Percentiles rank a stretch among this genome's conserved stretches.
Conservation (phyloP, 1,140 invertebrate species). For the Helicoverpa armigera region DNA sequence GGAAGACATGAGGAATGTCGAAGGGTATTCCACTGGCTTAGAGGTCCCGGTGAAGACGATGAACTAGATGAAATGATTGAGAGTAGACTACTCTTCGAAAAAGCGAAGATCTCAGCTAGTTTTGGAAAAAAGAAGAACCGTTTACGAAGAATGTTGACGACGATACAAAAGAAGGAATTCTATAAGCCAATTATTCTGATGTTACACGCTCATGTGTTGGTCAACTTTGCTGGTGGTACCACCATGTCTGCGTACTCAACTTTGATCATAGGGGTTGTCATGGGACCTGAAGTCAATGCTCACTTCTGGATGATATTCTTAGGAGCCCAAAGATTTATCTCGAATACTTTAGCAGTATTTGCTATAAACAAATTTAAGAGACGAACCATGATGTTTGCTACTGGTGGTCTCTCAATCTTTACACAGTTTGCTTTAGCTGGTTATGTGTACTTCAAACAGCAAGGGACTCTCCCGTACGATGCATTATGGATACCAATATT, state of each 20-base stretch:
- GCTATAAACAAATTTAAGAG: conserved; percentile 71
- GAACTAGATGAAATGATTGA: conserved; percentile 76
- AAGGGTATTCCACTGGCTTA: conserved; percentile 80
- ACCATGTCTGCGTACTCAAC: conserved; percentile 90
- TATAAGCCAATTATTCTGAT: conserved; percentile 76
- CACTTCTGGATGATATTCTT: conserved; percentile 88
- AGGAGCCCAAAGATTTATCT: conserved; percentile 86
- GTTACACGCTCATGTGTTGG: conserved; percentile 71
- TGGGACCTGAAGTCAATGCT: conserved; percentile 83
- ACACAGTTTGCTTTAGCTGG: conserved; percentile 61
- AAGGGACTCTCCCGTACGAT: conserved; percentile 64
- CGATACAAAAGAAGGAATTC: conserved; percentile 70
- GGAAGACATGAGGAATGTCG: conserved; percentile 80
- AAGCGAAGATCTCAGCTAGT: conserved; percentile 56
- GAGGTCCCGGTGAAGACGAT: conserved; percentile 77
- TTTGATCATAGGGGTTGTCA: conserved; percentile 84
- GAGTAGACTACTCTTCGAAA: conserved; percentile 55
- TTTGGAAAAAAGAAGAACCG: conserved; percentile 45
- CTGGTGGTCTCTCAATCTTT: conserved; percentile 61
- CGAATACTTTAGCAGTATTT: conserved; percentile 67
- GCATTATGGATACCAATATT: conserved; percentile 63
- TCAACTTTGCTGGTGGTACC: conserved; percentile 68
- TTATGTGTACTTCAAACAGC: conserved; percentile 63
- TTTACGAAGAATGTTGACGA: conserved; percentile 49
- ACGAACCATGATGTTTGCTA: conserved; percentile 66